These are phyloP conservation scores for Acrossocheilus fasciatus DNA, from an alignment of 2,797 vertebrate genomes.

Conservation along the genomic window DNA sequence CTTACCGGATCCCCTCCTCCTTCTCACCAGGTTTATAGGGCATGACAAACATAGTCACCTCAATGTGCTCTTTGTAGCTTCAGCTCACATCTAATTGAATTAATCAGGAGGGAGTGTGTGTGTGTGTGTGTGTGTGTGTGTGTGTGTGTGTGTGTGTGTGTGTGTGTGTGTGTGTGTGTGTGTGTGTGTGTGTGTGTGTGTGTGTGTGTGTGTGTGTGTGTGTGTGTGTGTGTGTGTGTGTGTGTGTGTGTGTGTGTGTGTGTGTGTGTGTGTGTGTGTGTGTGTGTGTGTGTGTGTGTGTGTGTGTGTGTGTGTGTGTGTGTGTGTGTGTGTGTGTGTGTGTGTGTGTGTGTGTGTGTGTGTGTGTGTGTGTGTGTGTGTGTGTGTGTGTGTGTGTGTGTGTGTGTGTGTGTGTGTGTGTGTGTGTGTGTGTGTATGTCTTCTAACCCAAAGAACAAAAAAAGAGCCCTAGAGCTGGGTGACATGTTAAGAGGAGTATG, in stretches of 20 bases:
- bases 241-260: constrained; percentile 60
- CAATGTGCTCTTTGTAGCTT: constrained; percentile 67
- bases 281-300: constrained; percentile 57
- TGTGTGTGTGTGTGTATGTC: constrained; percentile 49
- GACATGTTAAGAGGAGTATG: constrained; percentile 55
- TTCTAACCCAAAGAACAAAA: constrained; percentile 58
- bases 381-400: constrained; percentile 59
- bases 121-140: constrained; percentile 57
- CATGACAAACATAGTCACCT: constrained; percentile 74
- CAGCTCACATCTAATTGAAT: constrained; percentile 72
- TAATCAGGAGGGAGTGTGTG: constrained; percentile 68
- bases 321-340: constrained; percentile 53
- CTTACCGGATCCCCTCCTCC: constrained; percentile 9
- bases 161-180: constrained; percentile 56
- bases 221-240: constrained; percentile 58
- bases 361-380: constrained; percentile 60
- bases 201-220: constrained; percentile 51
- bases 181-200: constrained; percentile 59
- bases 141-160: constrained; percentile 55
- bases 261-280: constrained; percentile 51
- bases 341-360: constrained; percentile 57
- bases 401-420: constrained; percentile 59
- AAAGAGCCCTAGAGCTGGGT: constrained; percentile 64
- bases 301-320: constrained; percentile 60
- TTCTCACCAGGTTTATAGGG: constrained; percentile 69